These are phyloP conservation scores for Girardia tigrina DNA, from an alignment of 2,888 invertebrate genomes.

Conservation along the genomic window DNA sequence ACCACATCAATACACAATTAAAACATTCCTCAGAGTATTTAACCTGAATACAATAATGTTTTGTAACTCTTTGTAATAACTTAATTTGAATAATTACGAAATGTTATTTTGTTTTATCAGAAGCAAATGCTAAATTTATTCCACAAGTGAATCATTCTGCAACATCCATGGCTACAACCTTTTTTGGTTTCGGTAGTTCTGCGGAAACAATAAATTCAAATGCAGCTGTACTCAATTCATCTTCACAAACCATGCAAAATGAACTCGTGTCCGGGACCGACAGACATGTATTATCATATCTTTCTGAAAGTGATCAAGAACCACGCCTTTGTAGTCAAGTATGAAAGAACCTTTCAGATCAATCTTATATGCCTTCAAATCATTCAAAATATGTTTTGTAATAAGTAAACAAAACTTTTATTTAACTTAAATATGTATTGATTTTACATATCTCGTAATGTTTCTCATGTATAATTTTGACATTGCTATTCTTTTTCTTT, in stretches of 20 bases:
- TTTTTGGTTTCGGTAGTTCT: background rate
- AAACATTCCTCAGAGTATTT: no score
- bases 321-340: constrained; percentile 11
- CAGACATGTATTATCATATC: background rate
- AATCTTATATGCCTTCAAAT: background rate
- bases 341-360: background rate
- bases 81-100: no score
- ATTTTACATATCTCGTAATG: no score
- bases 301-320: constrained; percentile 10
- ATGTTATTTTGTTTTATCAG: no score
- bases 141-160: background rate
- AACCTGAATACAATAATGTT: no score
- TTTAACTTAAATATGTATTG: no score
- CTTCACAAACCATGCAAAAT: background rate
- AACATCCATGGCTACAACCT: background rate
- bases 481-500: no score
- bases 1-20: no score
- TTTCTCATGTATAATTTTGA: no score
- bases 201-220: background rate
- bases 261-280: background rate
- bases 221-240: background rate
- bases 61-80: no score
- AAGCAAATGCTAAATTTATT: background rate
- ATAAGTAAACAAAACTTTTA: no score
- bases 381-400: no score